Evolutionary conservation across 2,113 vertebrate genomes (phyloP).

Genomic region (Stigmatopora nigra): DNA sequence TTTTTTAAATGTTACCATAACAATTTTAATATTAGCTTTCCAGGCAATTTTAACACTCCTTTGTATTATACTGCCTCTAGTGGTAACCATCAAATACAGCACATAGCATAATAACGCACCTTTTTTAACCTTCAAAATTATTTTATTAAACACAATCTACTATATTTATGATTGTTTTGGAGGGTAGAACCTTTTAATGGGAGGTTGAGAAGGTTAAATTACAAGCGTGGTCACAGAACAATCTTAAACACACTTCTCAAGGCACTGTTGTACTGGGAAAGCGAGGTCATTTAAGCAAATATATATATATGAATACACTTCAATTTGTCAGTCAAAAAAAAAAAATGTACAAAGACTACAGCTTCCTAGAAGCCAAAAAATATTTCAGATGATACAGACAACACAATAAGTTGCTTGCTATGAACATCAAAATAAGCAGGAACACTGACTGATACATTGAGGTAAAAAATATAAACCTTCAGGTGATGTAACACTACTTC

Average conservation of each 20-base stretch:
- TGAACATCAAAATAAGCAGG: neutral
- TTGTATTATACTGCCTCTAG: neutral
- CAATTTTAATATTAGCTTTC: too few relatives aligned
- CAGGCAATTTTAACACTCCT: too few relatives aligned
- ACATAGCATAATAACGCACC: neutral
- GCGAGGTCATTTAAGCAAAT: neutral
- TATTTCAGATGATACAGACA: conserved; percentile 29
- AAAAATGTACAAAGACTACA: neutral
- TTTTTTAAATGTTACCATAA: too few relatives aligned
- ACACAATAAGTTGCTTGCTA: conserved; percentile 8
- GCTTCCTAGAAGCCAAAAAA: conserved; percentile 59
- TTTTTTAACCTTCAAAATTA: too few relatives aligned
- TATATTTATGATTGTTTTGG: neutral
- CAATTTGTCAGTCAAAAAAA: conserved; percentile 1
- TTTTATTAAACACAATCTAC: too few relatives aligned
- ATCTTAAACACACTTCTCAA: too few relatives aligned
- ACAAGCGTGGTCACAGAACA: neutral
- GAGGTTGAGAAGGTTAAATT: neutral
- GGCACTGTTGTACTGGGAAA: neutral
- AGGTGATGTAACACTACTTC: neutral
- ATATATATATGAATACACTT: neutral
- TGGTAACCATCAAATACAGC: neutral
- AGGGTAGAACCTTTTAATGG: neutral
- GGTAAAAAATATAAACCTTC: conserved; percentile 23
- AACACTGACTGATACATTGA: neutral